These are phyloP conservation scores for Chalcosyrphus nemorum DNA, from an alignment of 2,888 invertebrate genomes.

Conservation along the genomic window DNA sequence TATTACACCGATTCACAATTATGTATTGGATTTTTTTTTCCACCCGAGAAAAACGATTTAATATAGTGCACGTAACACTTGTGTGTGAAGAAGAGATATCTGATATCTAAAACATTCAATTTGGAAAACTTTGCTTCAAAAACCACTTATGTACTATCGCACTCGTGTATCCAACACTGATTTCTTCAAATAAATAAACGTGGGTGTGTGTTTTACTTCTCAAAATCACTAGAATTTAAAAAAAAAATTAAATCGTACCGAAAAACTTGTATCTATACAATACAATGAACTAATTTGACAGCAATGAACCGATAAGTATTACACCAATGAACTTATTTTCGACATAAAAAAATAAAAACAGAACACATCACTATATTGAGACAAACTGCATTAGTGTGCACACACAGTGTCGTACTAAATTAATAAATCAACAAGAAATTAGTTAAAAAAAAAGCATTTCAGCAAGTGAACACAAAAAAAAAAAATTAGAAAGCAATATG, in stretches of 20 bases:
- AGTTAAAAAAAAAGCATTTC: constrained; percentile 42
- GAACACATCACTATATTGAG: constrained; percentile 9
- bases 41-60: not conserved
- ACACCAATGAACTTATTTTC: constrained; percentile 43
- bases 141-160: not conserved
- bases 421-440: constrained; percentile 65
- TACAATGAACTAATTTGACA: constrained; percentile 48
- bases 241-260: not conserved
- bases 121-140: not conserved
- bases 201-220: not conserved
- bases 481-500: constrained; percentile 63
- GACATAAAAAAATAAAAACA: not conserved
- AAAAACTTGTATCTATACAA: constrained; percentile 2
- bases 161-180: constrained; percentile 31
- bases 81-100: not conserved
- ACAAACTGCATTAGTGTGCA: constrained; percentile 33
- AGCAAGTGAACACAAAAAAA: constrained; percentile 35
- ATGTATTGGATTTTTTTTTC: constrained; percentile 1
- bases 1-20: not conserved
- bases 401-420: constrained; percentile 49
- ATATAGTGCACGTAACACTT: constrained; percentile 23
- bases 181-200: not conserved
- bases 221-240: not conserved
- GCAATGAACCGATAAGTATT: constrained; percentile 52
- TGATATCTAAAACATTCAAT: not conserved